A percentile compares a stretch with the other conserved stretches of the same genome.
phyloP scores from a whole-genome alignment of 1,140 invertebrate species.

The Copidosoma floridanum region DNA sequence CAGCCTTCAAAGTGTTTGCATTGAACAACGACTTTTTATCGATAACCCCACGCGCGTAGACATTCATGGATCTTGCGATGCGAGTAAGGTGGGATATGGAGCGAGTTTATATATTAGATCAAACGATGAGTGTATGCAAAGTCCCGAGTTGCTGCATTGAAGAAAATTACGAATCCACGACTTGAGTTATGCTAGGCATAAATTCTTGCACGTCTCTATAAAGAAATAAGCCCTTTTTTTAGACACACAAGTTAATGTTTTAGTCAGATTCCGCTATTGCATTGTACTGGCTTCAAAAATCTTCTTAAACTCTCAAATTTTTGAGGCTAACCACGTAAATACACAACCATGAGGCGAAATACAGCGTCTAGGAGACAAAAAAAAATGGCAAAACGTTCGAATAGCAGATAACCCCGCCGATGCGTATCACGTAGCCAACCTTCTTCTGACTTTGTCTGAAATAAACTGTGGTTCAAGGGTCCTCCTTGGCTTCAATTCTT shows the following conservation, averaged over 20 bases:
- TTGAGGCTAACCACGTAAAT: slow-evolving; percentile 3
- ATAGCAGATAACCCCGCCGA: slow-evolving; percentile 36
- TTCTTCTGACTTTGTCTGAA: background rate
- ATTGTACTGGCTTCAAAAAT: slow-evolving; percentile 4
- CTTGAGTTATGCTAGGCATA: slow-evolving; percentile 18
- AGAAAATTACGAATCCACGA: slow-evolving; percentile 37
- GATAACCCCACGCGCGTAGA: background rate
- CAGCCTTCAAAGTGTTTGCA: background rate
- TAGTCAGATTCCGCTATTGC: slow-evolving; percentile 13
- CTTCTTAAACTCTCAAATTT: background rate
- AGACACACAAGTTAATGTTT: background rate
- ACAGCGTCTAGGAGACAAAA: background rate
- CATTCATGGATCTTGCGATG: background rate
- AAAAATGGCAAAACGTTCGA: slow-evolving; percentile 35
- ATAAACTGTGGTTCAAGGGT: background rate
- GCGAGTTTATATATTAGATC: background rate
- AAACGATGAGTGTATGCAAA: background rate
- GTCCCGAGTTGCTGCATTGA: background rate
- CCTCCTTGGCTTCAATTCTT: background rate
- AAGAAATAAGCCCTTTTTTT: background rate
- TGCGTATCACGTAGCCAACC: slow-evolving; percentile 25
- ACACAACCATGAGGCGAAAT: no score
- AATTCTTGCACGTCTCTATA: background rate
- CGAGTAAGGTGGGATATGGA: background rate
- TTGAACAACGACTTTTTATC: no score